Conservation (phyloP, 2,113 vertebrate species). For the Hypomesus transpacificus region DNA sequence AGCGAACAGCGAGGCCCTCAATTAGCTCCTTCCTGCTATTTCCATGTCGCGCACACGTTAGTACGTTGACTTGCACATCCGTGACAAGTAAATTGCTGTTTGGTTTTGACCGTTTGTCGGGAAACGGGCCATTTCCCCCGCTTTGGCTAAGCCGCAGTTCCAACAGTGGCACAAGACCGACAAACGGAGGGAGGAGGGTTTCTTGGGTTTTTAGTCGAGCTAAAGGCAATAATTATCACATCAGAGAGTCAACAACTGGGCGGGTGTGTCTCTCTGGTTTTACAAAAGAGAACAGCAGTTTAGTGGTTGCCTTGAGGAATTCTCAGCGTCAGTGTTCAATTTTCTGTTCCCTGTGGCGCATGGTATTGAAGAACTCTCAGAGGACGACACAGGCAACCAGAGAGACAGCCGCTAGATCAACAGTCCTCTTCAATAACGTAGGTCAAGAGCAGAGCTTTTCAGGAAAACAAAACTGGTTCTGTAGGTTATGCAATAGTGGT, state of each 20-base stretch:
- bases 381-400: no score
- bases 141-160: conserved; percentile 63
- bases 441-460: no score
- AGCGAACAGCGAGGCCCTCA: conserved; percentile 47
- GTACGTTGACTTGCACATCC: conserved; percentile 45
- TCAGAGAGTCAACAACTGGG: conserved; percentile 43
- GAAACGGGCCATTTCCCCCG: conserved; percentile 68
- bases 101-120: conserved; percentile 65
- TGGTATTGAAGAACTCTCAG: no score
- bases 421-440: no score
- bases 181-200: conserved; percentile 31
- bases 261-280: conserved; percentile 46
- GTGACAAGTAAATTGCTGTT: conserved; percentile 74
- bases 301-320: conserved; percentile 22
- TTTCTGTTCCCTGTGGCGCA: no score
- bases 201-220: conserved; percentile 43
- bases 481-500: neutral
- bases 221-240: conserved; percentile 69
- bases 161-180: conserved; percentile 17
- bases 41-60: conserved; percentile 57
- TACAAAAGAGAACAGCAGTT: conserved; percentile 31
- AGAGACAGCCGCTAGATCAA: no score
- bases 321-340: neutral
- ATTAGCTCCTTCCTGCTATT: conserved; percentile 75
- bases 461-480: no score